Evolutionary conservation across 2,113 vertebrate genomes (phyloP).

Genomic region (Callipepla californica): DNA sequence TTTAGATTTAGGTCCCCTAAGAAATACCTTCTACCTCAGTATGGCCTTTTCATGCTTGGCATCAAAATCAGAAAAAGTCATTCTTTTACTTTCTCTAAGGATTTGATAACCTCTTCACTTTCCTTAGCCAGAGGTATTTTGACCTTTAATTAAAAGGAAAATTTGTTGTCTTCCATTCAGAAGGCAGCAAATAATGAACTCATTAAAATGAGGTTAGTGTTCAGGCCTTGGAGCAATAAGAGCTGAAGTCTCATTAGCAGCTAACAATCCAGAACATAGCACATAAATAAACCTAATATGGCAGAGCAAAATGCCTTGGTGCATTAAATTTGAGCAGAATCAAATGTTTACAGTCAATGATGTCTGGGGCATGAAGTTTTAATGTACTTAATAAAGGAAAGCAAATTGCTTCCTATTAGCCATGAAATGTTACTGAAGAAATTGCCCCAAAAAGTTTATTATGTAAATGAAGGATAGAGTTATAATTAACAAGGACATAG

Average conservation of each 20-base stretch:
- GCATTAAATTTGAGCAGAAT: conserved; percentile 85
- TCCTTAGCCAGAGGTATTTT: conserved; percentile 79
- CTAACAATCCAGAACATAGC: conserved; percentile 84
- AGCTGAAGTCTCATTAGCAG: conserved; percentile 84
- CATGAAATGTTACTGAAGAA: conserved; percentile 78
- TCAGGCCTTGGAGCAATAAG: conserved; percentile 82
- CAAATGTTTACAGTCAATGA: conserved; percentile 82
- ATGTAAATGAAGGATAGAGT: conserved; percentile 74
- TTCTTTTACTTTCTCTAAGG: conserved; percentile 62
- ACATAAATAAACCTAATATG: conserved; percentile 85
- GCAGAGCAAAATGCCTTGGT: conserved; percentile 79
- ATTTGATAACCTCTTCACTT: conserved; percentile 79
- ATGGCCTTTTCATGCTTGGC: conserved; percentile 13
- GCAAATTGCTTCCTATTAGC: conserved; percentile 83
- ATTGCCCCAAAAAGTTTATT: conserved; percentile 76
- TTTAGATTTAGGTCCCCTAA: conserved; percentile 78
- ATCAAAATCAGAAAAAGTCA: conserved; percentile 62
- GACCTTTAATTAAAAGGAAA: conserved; percentile 89
- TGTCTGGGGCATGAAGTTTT: conserved; percentile 83
- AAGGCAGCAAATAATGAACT: conserved; percentile 96
- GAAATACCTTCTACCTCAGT: not conserved
- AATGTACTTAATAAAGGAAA: conserved; percentile 84
- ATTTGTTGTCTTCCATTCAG: conserved; percentile 91
- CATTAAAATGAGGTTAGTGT: conserved; percentile 92
- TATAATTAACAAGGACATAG: conserved; percentile 76